Conservation (phyloP, 2,797 vertebrate genomes). For the Takifugu rubripes region DNA sequence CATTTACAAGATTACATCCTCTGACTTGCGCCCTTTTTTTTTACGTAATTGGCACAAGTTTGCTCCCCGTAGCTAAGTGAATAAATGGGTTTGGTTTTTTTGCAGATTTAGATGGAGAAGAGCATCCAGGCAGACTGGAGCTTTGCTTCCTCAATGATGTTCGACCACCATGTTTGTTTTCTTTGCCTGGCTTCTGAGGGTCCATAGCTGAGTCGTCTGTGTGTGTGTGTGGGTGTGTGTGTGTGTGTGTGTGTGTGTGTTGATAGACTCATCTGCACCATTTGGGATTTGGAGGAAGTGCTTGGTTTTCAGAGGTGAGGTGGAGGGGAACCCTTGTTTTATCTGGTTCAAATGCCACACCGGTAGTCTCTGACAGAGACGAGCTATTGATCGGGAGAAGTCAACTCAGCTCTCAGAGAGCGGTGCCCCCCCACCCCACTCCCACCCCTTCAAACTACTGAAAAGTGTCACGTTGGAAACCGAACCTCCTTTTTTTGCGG, state of each 20-base stretch:
- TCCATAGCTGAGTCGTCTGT: conserved; percentile 53
- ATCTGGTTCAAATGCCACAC: conserved; percentile 82
- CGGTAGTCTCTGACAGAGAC: conserved; percentile 76
- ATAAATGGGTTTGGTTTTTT: conserved; percentile 63
- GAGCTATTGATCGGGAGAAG: conserved; percentile 78
- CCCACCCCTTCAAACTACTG: conserved; percentile 65
- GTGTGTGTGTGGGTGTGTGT: neutral
- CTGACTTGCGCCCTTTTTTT: conserved; percentile 29
- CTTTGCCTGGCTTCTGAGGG: conserved; percentile 53
- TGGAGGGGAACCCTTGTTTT: conserved; percentile 76
- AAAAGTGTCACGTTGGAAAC: conserved; percentile 75
- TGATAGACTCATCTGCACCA: conserved; percentile 74
- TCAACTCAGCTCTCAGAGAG: conserved; percentile 75
- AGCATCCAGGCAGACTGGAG: conserved; percentile 67
- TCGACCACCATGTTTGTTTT: conserved; percentile 1
- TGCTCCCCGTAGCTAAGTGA: conserved; percentile 65
- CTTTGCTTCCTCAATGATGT: conserved; percentile 61
- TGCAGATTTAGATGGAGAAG: conserved; percentile 67
- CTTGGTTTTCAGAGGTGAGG: conserved; percentile 74
- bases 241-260: conserved; percentile 43
- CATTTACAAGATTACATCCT: conserved; percentile 53
- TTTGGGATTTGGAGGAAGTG: conserved; percentile 71
- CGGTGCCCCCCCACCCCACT: conserved; percentile 43
- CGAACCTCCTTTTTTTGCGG: conserved; percentile 67
- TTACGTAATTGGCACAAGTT: conserved; percentile 62